A percentile compares a stretch with the other conserved stretches of the same genome.
phyloP scores from a whole-genome alignment of 1,140 invertebrate genomes.

The Sminthurinus signatus region DNA sequence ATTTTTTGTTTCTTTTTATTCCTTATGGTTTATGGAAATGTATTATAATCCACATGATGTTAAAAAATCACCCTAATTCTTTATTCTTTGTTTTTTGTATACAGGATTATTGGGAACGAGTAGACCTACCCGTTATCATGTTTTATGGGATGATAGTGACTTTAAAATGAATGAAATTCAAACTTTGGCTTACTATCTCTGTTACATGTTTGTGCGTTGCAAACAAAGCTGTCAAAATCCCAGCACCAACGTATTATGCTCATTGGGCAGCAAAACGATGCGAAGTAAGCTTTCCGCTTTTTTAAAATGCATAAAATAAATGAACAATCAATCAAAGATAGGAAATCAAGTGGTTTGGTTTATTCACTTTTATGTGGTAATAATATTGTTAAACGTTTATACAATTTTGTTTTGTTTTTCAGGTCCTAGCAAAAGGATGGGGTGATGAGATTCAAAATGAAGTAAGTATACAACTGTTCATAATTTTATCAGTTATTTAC shows the following conservation, averaged over 20 bases:
- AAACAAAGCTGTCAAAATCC: conserved; percentile 51
- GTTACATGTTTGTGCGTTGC: conserved; percentile 52
- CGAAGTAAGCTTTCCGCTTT: too few species aligned
- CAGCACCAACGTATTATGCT: conserved; percentile 53
- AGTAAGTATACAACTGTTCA: neutral
- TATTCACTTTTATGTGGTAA: too few species aligned
- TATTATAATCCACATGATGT: neutral
- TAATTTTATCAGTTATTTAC: too few species aligned
- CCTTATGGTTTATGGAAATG: neutral
- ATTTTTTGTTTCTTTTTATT: too few species aligned
- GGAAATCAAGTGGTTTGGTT: too few species aligned
- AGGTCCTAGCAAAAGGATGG: neutral
- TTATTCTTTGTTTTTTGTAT: conserved; percentile 3
- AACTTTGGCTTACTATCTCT: conserved; percentile 49
- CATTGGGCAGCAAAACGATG: conserved; percentile 50
- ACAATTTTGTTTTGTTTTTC: too few species aligned
- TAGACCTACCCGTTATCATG: conserved; percentile 50
- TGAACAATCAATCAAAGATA: too few species aligned
- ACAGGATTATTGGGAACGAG: conserved; percentile 47
- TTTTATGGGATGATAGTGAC: conserved; percentile 50
- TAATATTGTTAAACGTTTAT: too few species aligned
- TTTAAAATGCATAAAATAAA: too few species aligned
- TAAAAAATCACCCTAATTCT: neutral
- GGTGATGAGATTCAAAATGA: neutral
- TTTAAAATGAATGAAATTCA: conserved; percentile 49